Percentiles rank a stretch among this genome's conserved stretches.
These are phyloP conservation scores for Petrocephalus schoutedeni DNA, from an alignment of 2,797 vertebrate genomes.

Conservation along the genomic window DNA sequence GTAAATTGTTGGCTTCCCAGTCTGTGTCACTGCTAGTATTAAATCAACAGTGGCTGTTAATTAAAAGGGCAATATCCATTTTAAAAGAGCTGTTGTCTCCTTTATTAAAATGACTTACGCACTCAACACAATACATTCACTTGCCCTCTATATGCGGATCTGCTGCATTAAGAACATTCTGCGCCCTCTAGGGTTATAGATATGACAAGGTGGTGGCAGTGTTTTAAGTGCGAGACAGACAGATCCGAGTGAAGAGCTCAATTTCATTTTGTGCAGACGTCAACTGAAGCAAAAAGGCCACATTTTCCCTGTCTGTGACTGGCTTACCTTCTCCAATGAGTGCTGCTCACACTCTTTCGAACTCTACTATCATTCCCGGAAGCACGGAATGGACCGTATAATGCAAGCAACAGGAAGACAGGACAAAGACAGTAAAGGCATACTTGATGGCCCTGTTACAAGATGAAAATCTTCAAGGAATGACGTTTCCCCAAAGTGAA, in stretches of 20 bases:
- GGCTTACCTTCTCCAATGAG: not conserved
- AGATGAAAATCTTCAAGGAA: not conserved
- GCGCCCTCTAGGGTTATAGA: not conserved
- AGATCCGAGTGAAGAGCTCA: not conserved
- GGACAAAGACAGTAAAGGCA: not conserved
- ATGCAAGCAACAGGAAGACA: not conserved
- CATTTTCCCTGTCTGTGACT: not conserved
- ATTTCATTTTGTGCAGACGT: not conserved
- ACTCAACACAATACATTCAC: not conserved
- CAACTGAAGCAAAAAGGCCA: not conserved
- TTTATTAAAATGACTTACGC: not conserved
- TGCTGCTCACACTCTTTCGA: not conserved
- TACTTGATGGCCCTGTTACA: not conserved
- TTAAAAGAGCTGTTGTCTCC: not conserved
- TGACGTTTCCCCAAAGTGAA: not conserved
- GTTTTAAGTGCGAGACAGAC: not conserved
- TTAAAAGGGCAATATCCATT: not conserved
- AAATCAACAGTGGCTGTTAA: not conserved
- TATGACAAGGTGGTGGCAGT: not conserved
- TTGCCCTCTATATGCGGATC: not conserved
- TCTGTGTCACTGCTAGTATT: not conserved
- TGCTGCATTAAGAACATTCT: not conserved
- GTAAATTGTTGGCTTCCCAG: not conserved
- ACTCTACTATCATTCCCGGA: not conserved
- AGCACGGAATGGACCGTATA: not conserved